Evolutionary conservation across 1,140 invertebrate genomes (phyloP), one percentile per base, ranked within the genome.

Genomic region (Neotoxoptera formosana): DNA sequence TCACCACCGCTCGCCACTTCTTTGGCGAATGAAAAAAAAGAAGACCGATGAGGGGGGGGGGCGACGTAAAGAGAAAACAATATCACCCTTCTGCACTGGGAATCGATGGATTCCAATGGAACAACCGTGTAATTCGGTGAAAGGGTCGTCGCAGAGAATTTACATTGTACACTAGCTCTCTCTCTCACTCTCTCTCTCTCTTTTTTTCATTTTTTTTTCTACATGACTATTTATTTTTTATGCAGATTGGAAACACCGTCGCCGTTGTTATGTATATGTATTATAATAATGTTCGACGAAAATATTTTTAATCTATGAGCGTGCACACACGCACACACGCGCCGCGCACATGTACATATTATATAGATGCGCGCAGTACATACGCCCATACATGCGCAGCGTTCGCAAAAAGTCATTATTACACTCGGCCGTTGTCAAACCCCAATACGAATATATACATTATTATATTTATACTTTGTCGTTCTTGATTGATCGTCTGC

Each of bases 81-180:
- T 91, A 91, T 91, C 53, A 36, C 90, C 90, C 90, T 76, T 90
- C 7, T 20, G 56, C 56, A 3, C 36, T 45, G 56, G 56, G 56
- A 91, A 60, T 91, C 90, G 90, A 91, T 76, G 53, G 30, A 91
- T 91, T 76, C 90, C 90, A 30, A 76, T 91, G 53, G 84, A 67
- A 91, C 90, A 91, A 91, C 21, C 11, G 41, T 67, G 36, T 91
- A 91, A 91, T 91, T 91, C 56, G 25, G 90, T 17, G 30, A 76
- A 45, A 60, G 90, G 53, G 56, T 60, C 53, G 56, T 60, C 25
- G 90, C 36, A n/a, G 34, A 67, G 30, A 90, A 60, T 91, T 91
- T 76, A 91, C 90, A 60, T 91, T 76, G 90, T 45, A 67, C 47
- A 11, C 14, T 51, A 51, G 48, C 48, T 51, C 86, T 7, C 30